Evolutionary conservation across 2,888 invertebrate genomes (phyloP), one percentile per base, ranked within the genome.

Genomic region (Linnaemya tessellans): DNA sequence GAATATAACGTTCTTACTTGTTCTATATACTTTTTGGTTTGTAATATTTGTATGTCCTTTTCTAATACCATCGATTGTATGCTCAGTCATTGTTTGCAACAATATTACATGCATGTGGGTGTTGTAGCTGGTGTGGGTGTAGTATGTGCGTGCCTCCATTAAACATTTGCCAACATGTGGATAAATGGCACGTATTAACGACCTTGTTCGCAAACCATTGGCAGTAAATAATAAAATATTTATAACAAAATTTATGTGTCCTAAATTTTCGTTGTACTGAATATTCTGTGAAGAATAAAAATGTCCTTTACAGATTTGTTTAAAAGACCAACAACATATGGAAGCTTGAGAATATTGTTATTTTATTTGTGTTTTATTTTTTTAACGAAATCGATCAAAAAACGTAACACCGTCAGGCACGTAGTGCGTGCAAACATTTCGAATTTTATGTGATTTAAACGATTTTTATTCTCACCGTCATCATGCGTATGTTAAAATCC

Each of bases 391-490:
- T 10, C 18, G 2, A 8, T 35, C 60, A 80, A 64, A 46, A 43
- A 20, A 64, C 30, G 35, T 35, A 71, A 83, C 30, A 30, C 56
- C 67, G 71, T 65, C 71, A 73, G 62, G n/a, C 13, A 49, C 11
- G 67, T 18, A 51, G 51, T 43, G 73, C 78, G 73, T 83, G 65
- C 25, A 73, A 78, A 67, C 18, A 54, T 58, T 78, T 73, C 13
- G 49, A 30, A 35, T 83, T 64, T 46, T 75, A 78, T 73, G 51
- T 78, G 71, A 78, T 83, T 83, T 71, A 73, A 67, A 73, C 5
- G 60, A 65, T 35, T 64, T 64, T 46, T 46, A 4, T 25, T 11
- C 4, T 22, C 9, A 4, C 18, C 9, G 1, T n/a, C 46, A 43
- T 11, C 5, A 18, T 8, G 11, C 8, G 46, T 7, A n/a, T 46